A percentile compares a stretch with the other conserved stretches of the same genome.
These are phyloP conservation scores for Cariama cristata DNA, from an alignment of 2,113 vertebrate species.

Conservation along the genomic window DNA sequence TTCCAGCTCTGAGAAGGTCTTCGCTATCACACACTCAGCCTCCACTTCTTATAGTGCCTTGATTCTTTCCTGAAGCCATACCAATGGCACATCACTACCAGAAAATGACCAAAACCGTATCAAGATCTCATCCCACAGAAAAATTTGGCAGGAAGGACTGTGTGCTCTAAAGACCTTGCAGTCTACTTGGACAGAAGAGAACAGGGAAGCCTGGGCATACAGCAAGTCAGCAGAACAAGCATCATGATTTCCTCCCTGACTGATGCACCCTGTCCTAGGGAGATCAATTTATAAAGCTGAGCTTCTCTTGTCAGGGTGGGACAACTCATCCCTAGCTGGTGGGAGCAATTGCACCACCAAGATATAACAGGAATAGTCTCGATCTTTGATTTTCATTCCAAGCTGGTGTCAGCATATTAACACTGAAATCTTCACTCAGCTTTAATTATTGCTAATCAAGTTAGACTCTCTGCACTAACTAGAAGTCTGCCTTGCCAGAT, in stretches of 20 bases:
- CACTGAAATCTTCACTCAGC: neutral
- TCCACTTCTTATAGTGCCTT: neutral
- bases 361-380: neutral
- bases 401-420: neutral
- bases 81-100: fast-evolving
- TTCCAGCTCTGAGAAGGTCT: neutral
- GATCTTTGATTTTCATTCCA: neutral
- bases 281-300: neutral
- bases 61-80: neutral
- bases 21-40: neutral
- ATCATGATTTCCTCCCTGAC: neutral
- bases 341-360: neutral
- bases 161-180: neutral
- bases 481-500: neutral
- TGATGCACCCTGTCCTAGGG: neutral
- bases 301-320: neutral
- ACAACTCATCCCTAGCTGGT: neutral
- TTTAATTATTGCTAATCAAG: neutral
- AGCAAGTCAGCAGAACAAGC: neutral
- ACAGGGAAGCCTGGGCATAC: neutral
- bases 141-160: neutral
- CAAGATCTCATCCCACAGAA: neutral
- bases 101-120: neutral
- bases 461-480: neutral
- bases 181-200: neutral